Percentiles rank a stretch among this genome's conserved stretches.
Conservation (phyloP, 2,888 invertebrate species). For the Strigamia transsilvanica region DNA sequence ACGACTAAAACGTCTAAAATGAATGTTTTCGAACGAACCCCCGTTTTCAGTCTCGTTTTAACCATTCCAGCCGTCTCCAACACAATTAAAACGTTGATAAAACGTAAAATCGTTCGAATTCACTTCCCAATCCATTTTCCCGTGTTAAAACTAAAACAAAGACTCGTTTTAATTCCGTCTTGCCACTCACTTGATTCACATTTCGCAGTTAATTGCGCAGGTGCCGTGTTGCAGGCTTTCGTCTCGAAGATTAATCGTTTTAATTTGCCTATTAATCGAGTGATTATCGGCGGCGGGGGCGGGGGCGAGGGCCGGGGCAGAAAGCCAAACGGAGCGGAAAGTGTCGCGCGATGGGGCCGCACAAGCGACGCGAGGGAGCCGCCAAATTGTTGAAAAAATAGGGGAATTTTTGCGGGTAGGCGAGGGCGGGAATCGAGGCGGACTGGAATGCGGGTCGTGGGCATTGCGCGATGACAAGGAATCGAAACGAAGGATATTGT, state of each 20-base stretch:
- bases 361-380: too few species aligned
- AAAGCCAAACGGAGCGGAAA: too few species aligned
- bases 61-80: too few species aligned
- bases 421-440: slow-evolving; percentile 12
- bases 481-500: slow-evolving; percentile 28
- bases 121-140: too few species aligned
- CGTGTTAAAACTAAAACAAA: background rate
- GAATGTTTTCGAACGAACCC: too few species aligned
- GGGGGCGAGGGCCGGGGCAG: background rate
- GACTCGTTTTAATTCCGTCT: background rate
- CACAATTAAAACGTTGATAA: too few species aligned
- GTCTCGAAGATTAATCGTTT: background rate
- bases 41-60: too few species aligned
- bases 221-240: background rate
- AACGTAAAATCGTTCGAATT: too few species aligned
- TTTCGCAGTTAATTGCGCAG: background rate
- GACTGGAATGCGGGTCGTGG: slow-evolving; percentile 32
- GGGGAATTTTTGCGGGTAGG: slow-evolving; percentile 29
- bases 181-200: too few species aligned
- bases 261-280: slow-evolving; percentile 32
- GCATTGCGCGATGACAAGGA: slow-evolving; percentile 17
- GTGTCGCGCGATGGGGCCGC: background rate
- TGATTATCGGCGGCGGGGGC: background rate
- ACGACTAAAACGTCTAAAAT: too few species aligned
- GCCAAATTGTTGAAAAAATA: background rate